Percentiles rank a stretch among this genome's conserved stretches.
These are phyloP conservation scores for Glossosoma conforme DNA, from an alignment of 1,140 invertebrate species.

Conservation along the genomic window DNA sequence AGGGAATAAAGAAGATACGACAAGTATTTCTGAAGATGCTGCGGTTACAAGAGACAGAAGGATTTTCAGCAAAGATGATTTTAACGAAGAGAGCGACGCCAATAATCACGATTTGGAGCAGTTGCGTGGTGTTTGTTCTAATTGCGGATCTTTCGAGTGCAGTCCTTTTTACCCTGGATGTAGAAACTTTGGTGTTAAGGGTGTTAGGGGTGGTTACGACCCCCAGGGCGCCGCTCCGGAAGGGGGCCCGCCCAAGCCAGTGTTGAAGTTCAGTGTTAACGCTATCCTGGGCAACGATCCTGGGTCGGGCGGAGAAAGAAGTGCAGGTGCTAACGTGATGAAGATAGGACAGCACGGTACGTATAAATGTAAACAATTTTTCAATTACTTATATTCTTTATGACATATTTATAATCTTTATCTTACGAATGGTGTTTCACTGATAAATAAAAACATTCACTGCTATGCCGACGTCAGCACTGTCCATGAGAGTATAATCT, in stretches of 20 bases:
- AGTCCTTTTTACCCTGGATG: constrained; percentile 27
- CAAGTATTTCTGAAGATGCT: constrained; percentile 36
- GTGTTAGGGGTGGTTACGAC: constrained; percentile 7
- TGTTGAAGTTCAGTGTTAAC: constrained; percentile 89
- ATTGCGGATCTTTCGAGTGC: constrained; percentile 28
- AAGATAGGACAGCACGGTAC: constrained; percentile 28
- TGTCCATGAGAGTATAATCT: too few relatives aligned
- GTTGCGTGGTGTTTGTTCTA: constrained; percentile 34
- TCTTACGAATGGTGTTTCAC: background rate
- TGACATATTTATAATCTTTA: constrained; percentile 1
- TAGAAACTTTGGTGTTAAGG: constrained; percentile 11
- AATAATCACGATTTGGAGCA: constrained; percentile 43
- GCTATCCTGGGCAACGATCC: constrained; percentile 81
- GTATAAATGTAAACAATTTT: too few relatives aligned
- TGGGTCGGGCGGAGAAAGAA: constrained; percentile 72
- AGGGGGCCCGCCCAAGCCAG: constrained; percentile 55
- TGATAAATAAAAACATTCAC: background rate
- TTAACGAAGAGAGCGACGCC: constrained; percentile 34
- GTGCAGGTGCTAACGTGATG: constrained; percentile 64
- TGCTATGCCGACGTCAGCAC: too few relatives aligned
- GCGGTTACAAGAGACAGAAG: constrained; percentile 31
- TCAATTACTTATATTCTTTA: too few relatives aligned
- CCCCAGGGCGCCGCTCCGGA: constrained; percentile 34
- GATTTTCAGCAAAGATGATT: constrained; percentile 35
- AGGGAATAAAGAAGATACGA: constrained; percentile 7